These are phyloP conservation scores for Conchocele bisecta DNA, from an alignment of 2,888 invertebrate species.

Conservation along the genomic window DNA sequence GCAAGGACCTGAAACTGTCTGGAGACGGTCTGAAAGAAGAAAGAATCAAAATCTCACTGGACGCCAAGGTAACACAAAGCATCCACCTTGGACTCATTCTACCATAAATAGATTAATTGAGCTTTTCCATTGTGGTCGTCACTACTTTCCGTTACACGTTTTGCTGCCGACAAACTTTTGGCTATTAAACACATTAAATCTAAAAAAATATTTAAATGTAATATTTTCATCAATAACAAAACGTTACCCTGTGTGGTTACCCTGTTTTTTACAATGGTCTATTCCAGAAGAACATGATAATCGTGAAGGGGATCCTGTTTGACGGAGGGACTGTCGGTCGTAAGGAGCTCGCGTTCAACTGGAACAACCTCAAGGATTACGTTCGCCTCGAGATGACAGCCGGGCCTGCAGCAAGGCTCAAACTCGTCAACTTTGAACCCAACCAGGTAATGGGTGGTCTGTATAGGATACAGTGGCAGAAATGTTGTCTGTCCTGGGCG, in stretches of 20 bases:
- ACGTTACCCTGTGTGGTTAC: too few relatives aligned
- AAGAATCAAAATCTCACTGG: slow-evolving; percentile 46
- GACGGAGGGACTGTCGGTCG: slow-evolving; percentile 71
- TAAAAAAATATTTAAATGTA: too few relatives aligned
- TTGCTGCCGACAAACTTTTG: too few relatives aligned
- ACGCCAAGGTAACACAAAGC: slow-evolving; percentile 52
- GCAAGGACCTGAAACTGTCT: slow-evolving; percentile 70
- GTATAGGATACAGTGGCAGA: background rate
- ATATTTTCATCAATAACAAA: too few relatives aligned
- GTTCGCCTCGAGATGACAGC: slow-evolving; percentile 75
- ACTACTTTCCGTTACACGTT: too few relatives aligned
- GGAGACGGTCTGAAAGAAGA: slow-evolving; percentile 67
- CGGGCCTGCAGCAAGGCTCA: slow-evolving; percentile 76
- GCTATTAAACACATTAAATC: too few relatives aligned
- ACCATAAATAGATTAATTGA: too few relatives aligned
- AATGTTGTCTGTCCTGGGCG: slow-evolving; percentile 67
- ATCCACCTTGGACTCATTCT: too few relatives aligned
- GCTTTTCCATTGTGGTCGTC: too few relatives aligned
- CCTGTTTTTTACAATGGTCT: too few relatives aligned
- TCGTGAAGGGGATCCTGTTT: slow-evolving; percentile 71
- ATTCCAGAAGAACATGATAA: slow-evolving; percentile 53
- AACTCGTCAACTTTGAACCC: slow-evolving; percentile 71
- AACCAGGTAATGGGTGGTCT: slow-evolving; percentile 65
- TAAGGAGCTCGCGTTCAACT: slow-evolving; percentile 73
- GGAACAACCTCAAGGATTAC: slow-evolving; percentile 74